These are phyloP conservation scores for Bergia sp. DNA, from an alignment of 92 coral and sea anemone species.

Conservation along the genomic window DNA sequence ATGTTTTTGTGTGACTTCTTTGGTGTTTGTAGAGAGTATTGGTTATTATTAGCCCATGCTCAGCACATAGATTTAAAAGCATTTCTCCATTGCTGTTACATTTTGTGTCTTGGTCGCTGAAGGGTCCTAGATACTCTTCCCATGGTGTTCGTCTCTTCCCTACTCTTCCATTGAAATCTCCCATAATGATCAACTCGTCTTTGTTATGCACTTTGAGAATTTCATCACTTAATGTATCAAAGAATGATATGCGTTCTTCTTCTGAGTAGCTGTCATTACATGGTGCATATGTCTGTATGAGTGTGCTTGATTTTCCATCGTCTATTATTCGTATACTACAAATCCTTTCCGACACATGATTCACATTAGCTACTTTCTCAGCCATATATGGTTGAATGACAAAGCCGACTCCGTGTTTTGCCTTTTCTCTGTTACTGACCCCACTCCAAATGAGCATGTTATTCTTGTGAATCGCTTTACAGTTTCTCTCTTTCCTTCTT, in stretches of 20 bases:
- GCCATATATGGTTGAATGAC: neutral
- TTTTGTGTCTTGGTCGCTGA: neutral
- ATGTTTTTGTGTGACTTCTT: slow-evolving; percentile 8
- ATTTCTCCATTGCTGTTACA: neutral
- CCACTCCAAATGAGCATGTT: neutral
- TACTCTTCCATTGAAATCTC: slow-evolving; percentile 29
- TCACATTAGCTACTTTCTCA: neutral
- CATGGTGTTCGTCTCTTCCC: neutral
- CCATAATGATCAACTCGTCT: neutral
- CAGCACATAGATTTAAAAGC: slow-evolving; percentile 12
- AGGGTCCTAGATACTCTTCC: slow-evolving; percentile 11
- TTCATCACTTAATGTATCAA: neutral
- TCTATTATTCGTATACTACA: neutral
- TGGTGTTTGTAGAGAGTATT: slow-evolving; percentile 14
- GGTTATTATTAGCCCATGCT: slow-evolving; percentile 3
- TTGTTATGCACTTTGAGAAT: neutral
- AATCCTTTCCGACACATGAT: neutral
- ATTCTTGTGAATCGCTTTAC: neutral
- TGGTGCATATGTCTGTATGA: neutral
- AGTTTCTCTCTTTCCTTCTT: neutral
- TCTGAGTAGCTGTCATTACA: neutral
- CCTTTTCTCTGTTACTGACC: neutral
- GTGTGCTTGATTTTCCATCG: neutral
- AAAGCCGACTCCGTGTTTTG: neutral
- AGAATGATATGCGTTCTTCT: neutral